Evolutionary conservation across 2,797 vertebrate species (phyloP).

Genomic region (Chiloscyllium punctatum): DNA sequence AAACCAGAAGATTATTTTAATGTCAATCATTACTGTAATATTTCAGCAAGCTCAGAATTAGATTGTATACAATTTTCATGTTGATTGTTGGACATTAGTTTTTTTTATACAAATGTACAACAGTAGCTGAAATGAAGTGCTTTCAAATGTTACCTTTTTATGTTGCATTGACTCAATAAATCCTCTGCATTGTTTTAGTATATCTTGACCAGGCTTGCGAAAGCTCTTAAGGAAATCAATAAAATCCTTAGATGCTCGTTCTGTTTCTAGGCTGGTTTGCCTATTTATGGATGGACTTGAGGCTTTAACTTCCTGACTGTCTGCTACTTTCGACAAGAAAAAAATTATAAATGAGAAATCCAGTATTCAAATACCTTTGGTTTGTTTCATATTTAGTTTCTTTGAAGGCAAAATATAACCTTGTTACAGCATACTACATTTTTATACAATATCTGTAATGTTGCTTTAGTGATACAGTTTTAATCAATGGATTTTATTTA

Average conservation of each 20-base stretch:
- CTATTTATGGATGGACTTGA: constrained; percentile 82
- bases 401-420: not conserved
- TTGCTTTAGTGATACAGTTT: not conserved
- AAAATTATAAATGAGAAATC: not conserved
- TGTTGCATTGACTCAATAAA: constrained; percentile 79
- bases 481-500: not conserved
- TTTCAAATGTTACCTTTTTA: constrained; percentile 73
- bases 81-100: not conserved
- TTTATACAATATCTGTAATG: not conserved
- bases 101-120: not conserved
- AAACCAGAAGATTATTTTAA: not conserved
- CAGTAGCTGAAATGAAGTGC: not conserved
- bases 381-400: not conserved
- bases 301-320: constrained; percentile 76
- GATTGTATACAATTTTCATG: not conserved
- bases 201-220: constrained; percentile 81
- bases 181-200: constrained; percentile 82
- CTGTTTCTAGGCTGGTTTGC: constrained; percentile 81
- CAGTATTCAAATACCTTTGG: not conserved
- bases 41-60: not conserved
- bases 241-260: constrained; percentile 85
- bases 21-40: not conserved
- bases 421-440: not conserved
- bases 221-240: constrained; percentile 86
- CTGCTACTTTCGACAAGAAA: constrained; percentile 51